Evolutionary conservation across 2,888 invertebrate genomes (phyloP), one percentile per base, ranked within the genome.

Genomic region (Lottia gigantea): DNA sequence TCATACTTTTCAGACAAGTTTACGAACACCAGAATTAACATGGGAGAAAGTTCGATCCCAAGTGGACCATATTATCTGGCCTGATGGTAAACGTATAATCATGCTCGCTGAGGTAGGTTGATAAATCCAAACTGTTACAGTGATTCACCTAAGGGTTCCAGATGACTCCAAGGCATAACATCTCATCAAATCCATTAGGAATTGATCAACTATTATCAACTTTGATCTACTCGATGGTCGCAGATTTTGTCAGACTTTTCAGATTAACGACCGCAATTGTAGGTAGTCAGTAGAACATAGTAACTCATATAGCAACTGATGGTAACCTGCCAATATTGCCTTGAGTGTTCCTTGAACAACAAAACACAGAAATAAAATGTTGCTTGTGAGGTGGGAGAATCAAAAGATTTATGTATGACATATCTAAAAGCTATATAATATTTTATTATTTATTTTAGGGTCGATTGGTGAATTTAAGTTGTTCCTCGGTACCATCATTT

Each of bases 11-110:
- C 80, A 88, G 87, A 86, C 85, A 55, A 86, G 87, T 74, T 78
- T 98, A 74, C 91, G 96, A 75, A 97, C 97, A 31, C 95, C 96
- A 0, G 98, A 98, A 86, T 90, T 98, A 82, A 94, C 96, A 70
- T 98, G 98, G 98, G 98, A 98, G 90, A 94, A 96, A 85, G 97
- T 98, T 0, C 91, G 98, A 68, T 96, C 97, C 45, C 97, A 98
- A 91, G 98, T 98, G 62, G 98, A 98, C 90, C 98, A 98, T 90
- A 95, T 98, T 79, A 96, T 98, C 82, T 98, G 97, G 97, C 97
- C 97, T 14, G 96, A 95, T 89, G 96, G 97, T 74, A 98, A 97
- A 89, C 92, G 97, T 74, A 92, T 99, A 69, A 95, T 99, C 84
- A 90, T 99, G 16, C 91, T 99, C 76, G 98, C 99, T 25, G 95